Conservation (phyloP, 2,888 invertebrate species). For the Brassicogethes aeneus region DNA sequence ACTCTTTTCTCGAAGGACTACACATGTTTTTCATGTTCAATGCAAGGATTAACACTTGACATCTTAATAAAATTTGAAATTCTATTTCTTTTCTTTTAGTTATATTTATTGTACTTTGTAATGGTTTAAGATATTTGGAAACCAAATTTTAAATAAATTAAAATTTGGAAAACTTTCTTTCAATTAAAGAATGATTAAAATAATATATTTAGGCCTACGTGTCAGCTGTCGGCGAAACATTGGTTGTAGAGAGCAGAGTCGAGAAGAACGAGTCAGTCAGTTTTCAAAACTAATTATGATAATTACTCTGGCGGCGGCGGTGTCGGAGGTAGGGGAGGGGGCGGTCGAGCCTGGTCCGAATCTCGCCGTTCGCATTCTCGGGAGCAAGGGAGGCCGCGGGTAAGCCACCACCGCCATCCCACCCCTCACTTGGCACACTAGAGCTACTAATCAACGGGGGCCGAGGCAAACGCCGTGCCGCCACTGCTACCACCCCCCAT, state of each 20-base stretch:
- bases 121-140: too few relatives aligned
- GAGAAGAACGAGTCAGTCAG: too few relatives aligned
- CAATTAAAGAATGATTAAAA: too few relatives aligned
- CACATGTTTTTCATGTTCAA: too few relatives aligned
- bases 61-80: too few relatives aligned
- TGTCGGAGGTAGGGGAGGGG: background rate
- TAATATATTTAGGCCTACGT: background rate
- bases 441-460: constrained; percentile 31
- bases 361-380: constrained; percentile 11
- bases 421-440: constrained; percentile 24
- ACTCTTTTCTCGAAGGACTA: too few relatives aligned
- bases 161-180: too few relatives aligned
- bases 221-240: constrained; percentile 7
- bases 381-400: background rate
- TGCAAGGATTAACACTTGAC: too few relatives aligned
- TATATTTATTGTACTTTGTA: too few relatives aligned
- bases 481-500: constrained; percentile 26
- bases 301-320: constrained; percentile 31
- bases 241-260: constrained; percentile 15
- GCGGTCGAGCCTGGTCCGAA: too few relatives aligned
- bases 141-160: too few relatives aligned
- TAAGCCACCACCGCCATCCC: constrained; percentile 21
- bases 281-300: constrained; percentile 36
- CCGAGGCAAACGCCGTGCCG: constrained; percentile 17
- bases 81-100: too few relatives aligned